Conservation (phyloP, 2,113 vertebrate genomes). For the Xiphophorus hellerii region DNA sequence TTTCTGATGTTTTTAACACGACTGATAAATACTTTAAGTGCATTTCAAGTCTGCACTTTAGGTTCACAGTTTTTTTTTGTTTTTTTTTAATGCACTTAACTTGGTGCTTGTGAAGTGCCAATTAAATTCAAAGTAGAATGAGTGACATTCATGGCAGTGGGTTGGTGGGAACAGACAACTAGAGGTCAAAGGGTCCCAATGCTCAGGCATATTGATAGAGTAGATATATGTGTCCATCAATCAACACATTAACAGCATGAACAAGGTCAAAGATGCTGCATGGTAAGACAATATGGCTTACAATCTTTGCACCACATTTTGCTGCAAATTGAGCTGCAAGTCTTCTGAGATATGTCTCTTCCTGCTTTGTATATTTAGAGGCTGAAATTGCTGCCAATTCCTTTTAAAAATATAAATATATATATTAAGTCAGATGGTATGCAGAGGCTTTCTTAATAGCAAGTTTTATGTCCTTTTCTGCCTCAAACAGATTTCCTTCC, state of each 20-base stretch:
- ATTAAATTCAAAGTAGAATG: background rate
- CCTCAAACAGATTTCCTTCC: background rate
- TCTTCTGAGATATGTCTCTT: too few relatives aligned
- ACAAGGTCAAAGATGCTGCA: background rate
- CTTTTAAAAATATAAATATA: too few relatives aligned
- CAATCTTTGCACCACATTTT: background rate
- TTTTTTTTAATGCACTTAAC: background rate
- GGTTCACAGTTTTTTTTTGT: background rate
- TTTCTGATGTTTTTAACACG: background rate
- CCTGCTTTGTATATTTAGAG: too few relatives aligned
- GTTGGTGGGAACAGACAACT: slow-evolving; percentile 65
- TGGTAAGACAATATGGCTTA: background rate
- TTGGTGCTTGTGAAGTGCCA: background rate
- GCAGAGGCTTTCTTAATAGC: background rate
- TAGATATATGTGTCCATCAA: slow-evolving; percentile 52
- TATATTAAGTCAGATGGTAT: background rate
- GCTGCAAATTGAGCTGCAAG: too few relatives aligned
- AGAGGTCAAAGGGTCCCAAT: slow-evolving; percentile 39
- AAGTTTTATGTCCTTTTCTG: background rate
- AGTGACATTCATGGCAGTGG: slow-evolving; percentile 8
- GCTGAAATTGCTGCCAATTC: too few relatives aligned
- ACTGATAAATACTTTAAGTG: background rate
- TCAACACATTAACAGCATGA: slow-evolving; percentile 22
- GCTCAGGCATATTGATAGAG: slow-evolving; percentile 49
- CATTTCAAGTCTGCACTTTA: background rate